Percentiles rank a stretch among this genome's conserved stretches.
These are phyloP conservation scores for Meta bourneti DNA, from an alignment of 2,888 invertebrate genomes.

Conservation along the genomic window DNA sequence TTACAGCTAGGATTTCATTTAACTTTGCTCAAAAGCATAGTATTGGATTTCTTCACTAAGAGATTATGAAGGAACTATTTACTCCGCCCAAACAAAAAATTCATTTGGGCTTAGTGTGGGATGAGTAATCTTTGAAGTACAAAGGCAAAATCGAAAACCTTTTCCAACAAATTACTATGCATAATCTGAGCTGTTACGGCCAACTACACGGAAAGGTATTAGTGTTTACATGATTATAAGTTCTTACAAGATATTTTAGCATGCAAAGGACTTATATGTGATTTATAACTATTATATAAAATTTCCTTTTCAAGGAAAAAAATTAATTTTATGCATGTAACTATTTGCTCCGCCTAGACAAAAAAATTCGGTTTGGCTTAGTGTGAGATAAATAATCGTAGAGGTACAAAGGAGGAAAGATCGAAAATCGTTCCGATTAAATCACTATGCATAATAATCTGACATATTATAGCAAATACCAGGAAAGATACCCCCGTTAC, in stretches of 20 bases:
- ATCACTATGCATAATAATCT: background rate
- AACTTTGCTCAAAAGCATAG: conserved; percentile 24
- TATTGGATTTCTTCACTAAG: conserved; percentile 22
- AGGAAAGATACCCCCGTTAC: too few relatives aligned
- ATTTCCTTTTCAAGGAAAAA: too few relatives aligned
- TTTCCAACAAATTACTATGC: background rate
- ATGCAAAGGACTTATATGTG: too few relatives aligned
- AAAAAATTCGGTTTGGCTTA: background rate
- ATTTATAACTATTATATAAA: too few relatives aligned
- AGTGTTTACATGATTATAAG: too few relatives aligned
- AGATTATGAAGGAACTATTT: background rate
- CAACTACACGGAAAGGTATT: too few relatives aligned
- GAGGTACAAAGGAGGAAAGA: background rate
- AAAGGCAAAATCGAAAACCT: background rate
- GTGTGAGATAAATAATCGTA: background rate
- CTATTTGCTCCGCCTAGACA: background rate
- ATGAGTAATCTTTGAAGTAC: background rate
- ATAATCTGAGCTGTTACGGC: background rate
- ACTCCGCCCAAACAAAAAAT: background rate
- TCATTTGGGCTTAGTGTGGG: background rate
- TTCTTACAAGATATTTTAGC: too few relatives aligned
- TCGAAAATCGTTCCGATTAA: background rate
- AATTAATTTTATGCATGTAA: too few relatives aligned
- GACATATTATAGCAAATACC: background rate
- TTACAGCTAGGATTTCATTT: background rate